A percentile compares a stretch with the other conserved stretches of the same genome.
Evolutionary conservation across 1,140 invertebrate genomes (phyloP).

Genomic region (Drosophila mayri): DNA sequence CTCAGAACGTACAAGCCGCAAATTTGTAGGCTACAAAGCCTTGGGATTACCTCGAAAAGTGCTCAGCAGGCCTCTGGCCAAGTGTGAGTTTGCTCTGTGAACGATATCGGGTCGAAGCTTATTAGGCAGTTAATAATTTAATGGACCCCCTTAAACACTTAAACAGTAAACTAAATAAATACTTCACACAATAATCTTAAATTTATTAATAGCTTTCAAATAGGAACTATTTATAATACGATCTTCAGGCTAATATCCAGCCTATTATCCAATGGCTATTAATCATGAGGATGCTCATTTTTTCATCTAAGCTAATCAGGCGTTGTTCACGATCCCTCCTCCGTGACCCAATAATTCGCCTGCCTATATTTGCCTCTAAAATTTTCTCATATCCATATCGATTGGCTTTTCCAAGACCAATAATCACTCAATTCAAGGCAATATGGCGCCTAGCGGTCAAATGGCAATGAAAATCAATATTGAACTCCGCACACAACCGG

Average conservation of each 20-base stretch:
- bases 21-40: slow-evolving; percentile 67
- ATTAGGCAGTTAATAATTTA: slow-evolving; percentile 64
- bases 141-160: too few relatives aligned
- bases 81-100: slow-evolving; percentile 44
- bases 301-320: slow-evolving; percentile 19
- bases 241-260: not conserved
- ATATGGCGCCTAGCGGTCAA: slow-evolving; percentile 83
- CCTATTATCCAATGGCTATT: not conserved
- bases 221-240: not conserved
- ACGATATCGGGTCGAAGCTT: slow-evolving; percentile 24
- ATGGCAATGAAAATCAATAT: slow-evolving; percentile 81
- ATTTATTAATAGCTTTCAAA: not conserved
- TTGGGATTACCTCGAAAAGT: slow-evolving; percentile 63
- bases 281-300: slow-evolving; percentile 3
- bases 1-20: slow-evolving; percentile 19
- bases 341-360: slow-evolving; percentile 21
- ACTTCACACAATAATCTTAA: too few relatives aligned
- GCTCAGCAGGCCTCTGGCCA: slow-evolving; percentile 65
- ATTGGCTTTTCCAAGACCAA: slow-evolving; percentile 12
- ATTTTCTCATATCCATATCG: slow-evolving; percentile 67
- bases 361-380: slow-evolving; percentile 9
- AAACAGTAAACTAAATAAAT: slow-evolving; percentile 1
- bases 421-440: slow-evolving; percentile 79
- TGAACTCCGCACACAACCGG: slow-evolving; percentile 46
- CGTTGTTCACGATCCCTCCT: slow-evolving; percentile 11